Conservation (phyloP, 2,888 invertebrate species). For the Sphinx pinastri region DNA sequence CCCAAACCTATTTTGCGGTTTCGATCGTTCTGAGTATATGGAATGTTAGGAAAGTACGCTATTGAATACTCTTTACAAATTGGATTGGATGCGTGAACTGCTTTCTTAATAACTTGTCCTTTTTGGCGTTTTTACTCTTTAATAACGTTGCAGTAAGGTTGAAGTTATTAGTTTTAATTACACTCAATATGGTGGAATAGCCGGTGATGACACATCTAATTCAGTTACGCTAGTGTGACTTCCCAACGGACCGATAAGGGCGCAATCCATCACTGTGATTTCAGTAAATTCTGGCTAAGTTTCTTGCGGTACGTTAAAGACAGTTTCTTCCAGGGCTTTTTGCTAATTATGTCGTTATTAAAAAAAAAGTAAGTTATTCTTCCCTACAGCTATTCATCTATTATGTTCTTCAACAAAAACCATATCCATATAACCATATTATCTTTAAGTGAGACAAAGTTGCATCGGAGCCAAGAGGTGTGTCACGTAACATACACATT, state of each 20-base stretch:
- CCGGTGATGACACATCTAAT: conserved; percentile 1
- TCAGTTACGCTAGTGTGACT: conserved; percentile 2
- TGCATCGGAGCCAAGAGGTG: conserved; percentile 2
- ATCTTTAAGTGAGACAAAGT: not conserved
- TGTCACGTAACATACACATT: conserved; percentile 21
- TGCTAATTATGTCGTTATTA: too few relatives aligned
- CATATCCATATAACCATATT: too few relatives aligned
- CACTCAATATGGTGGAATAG: not conserved
- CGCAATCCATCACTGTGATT: conserved; percentile 12
- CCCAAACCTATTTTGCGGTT: not conserved
- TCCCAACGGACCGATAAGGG: conserved; percentile 1
- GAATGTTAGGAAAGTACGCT: not conserved
- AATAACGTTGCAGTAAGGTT: too few relatives aligned
- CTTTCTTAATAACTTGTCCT: too few relatives aligned
- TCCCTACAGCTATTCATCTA: not conserved
- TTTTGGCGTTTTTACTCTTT: not conserved
- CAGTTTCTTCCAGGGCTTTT: too few relatives aligned
- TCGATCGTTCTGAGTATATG: not conserved
- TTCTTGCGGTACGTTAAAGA: not conserved
- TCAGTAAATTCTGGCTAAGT: not conserved
- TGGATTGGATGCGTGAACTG: too few relatives aligned
- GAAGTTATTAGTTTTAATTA: too few relatives aligned
- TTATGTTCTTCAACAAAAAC: not conserved
- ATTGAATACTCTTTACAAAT: not conserved
- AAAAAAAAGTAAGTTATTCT: not conserved